These are phyloP conservation scores for Chloebia gouldiae DNA, from an alignment of 2,113 vertebrate species.

Conservation along the genomic window DNA sequence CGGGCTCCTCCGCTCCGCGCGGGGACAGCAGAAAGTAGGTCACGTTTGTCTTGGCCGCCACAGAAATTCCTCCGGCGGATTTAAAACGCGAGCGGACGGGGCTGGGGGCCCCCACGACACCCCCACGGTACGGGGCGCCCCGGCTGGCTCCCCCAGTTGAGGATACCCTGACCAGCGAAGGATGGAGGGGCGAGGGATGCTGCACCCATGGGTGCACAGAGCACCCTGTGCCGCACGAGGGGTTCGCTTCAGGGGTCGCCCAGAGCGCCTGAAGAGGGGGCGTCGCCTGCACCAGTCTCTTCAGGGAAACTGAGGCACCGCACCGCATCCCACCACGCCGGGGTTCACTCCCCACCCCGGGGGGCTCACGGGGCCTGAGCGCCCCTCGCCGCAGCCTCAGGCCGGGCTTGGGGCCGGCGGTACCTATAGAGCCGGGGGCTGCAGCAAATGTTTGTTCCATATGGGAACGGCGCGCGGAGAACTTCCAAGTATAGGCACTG, in stretches of 20 bases:
- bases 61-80: conserved; percentile 79
- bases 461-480: conserved; percentile 28
- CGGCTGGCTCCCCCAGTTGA: background rate
- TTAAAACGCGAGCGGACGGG: conserved; percentile 61
- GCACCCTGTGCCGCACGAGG: background rate
- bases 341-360: background rate
- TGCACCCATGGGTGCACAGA: background rate
- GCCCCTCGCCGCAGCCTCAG: background rate
- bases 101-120: background rate
- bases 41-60: conserved; percentile 79
- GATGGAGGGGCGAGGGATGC: background rate
- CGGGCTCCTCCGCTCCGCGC: conserved; percentile 9
- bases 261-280: background rate
- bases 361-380: background rate
- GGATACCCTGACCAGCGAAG: background rate
- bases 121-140: background rate
- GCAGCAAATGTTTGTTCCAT: conserved; percentile 57
- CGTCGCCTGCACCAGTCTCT: background rate
- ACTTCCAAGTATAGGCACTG: conserved; percentile 67
- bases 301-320: background rate
- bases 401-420: background rate
- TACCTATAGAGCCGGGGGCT: conserved; percentile 33
- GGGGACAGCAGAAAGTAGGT: conserved; percentile 75
- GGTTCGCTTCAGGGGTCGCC: background rate
- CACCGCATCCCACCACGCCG: too few species aligned